phyloP scores from a whole-genome alignment of 2,888 invertebrate species.

The Drosophila vallismaia region DNA sequence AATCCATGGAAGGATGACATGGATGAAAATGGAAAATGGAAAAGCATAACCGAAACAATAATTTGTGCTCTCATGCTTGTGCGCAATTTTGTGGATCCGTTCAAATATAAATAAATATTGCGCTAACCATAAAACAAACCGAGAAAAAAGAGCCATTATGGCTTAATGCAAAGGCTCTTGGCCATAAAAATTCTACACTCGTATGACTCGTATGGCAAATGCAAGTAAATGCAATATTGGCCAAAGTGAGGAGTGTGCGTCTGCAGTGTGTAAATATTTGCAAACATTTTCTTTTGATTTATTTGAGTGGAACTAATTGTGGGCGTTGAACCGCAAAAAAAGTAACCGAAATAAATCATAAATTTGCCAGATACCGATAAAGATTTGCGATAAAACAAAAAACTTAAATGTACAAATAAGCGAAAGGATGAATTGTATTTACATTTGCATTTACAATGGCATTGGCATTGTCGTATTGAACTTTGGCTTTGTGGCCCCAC shows the following conservation, averaged over 20 bases:
- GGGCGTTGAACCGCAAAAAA: slow-evolving; percentile 74
- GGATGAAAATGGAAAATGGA: not conserved
- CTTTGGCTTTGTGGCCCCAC: slow-evolving; percentile 24
- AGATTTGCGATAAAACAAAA: slow-evolving; percentile 32
- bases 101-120: slow-evolving; percentile 62
- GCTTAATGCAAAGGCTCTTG: slow-evolving; percentile 51
- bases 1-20: not conserved
- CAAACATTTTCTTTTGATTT: slow-evolving; percentile 73
- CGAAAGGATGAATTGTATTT: slow-evolving; percentile 22
- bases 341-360: slow-evolving; percentile 35
- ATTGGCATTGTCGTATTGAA: slow-evolving; percentile 49
- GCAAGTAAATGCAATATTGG: slow-evolving; percentile 24
- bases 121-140: slow-evolving; percentile 2
- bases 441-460: slow-evolving; percentile 15
- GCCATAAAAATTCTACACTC: slow-evolving; percentile 24
- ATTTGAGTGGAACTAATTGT: slow-evolving; percentile 79
- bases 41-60: not conserved
- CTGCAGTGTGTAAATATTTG: slow-evolving; percentile 61
- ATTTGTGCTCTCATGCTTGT: slow-evolving; percentile 19
- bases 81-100: slow-evolving; percentile 38
- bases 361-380: slow-evolving; percentile 33
- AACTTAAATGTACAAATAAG: slow-evolving; percentile 1
- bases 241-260: not conserved
- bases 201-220: slow-evolving; percentile 7
- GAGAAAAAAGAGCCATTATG: slow-evolving; percentile 55